Evolutionary conservation across 92 coral and sea anemone species (phyloP), one percentile per base, ranked within the genome.

Genomic region (Palythoa heliodiscus): DNA sequence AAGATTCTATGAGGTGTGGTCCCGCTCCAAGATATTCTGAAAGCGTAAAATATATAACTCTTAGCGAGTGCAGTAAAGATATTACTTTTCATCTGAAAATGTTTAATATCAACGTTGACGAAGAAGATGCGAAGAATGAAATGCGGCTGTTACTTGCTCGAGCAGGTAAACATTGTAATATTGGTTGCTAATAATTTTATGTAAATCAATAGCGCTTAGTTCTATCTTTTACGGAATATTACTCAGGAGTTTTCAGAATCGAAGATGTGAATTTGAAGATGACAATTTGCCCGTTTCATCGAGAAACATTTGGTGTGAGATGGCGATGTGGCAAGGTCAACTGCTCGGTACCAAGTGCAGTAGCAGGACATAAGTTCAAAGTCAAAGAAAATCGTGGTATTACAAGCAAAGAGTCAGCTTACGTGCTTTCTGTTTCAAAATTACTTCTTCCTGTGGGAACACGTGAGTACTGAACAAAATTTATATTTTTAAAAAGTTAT

Each of bases 271-370:
- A 82, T 70, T 23, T 40, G 78, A 71, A 63, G 23, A 19, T 82
- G 60, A 87, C 90, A 16, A 75, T 82, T 66, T 87, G 90, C 76
- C 87, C 87, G 16, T 83, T 58, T 71, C 90, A 87, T 76, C 83
- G 90, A 71, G 90, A 87, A 50, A 40, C 67, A 19, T 82, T 37
- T 23, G 87, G 90, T 20, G 66, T 77, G 16, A 70, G 79, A 61
- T 87, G 90, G 90, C 82, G 61, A 68, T 82, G 87, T 43, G 87
- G 90, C 14, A 82, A 82, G 76, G 90, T 82, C 22, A 73, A 82
- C n/a, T 82, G 84, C 60, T 70, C 90, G 37, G 64, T 87, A 38
- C 87, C 90, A 25, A 82, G 81, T 73, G 58, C 81, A 73, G 22
- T 87, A 47, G 61, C 80, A 24, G 82, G 60, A 14, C 60, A 54